Base-by-base conservation (phyloP, 2,888 invertebrate genomes). In the Agrochola litura region DNA sequence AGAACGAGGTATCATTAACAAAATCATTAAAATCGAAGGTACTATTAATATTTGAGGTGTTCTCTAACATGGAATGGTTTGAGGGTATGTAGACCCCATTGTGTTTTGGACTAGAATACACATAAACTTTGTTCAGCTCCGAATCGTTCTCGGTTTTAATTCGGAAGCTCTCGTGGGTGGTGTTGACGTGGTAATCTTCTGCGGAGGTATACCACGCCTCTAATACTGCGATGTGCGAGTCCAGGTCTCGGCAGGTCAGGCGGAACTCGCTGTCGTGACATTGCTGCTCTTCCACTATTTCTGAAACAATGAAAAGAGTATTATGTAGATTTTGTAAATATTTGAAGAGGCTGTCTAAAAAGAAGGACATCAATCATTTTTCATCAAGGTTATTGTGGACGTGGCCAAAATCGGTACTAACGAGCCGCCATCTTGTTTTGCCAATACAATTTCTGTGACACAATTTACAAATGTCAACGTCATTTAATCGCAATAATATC, bases 271-370 rank as follows among this genome's bases (percentile, higher is more conserved):
- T 97, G 90, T 97, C 97, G 92, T 97, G 96, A 90, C 97, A 97
- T 90, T 97, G 97, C 89, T 97, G 97, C 90, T 97, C 97, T 92
- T 97, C 97, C 76, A 98, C 97, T 86, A 97, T 97, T 97, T 98
- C 98, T 97, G 97, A 10, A 97, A 97, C 90, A 90, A 93, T 80
- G 6, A 49, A 60, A 80, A 65, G 37, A 10, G 25, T 65, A 19
- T 61, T 46, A 69, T 63, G 25, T 81, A 75, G 16, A 46, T 58
- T 73, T 58, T 56, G 30, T 10, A 12, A 49, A n/a, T n/a, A 46
- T 61, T 22, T 63, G 0, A n/a, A n/a, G 6, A 37, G 19, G 16
- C 46, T 46, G 49, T 0, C n/a, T n/a, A 4, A 37, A 46, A 30
- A n/a, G 54, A 54, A 30, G n/a, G 37, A 12, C 52, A 41, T 56